A percentile compares a stretch with the other conserved stretches of the same genome.
These are phyloP conservation scores for Pelobates fuscus DNA, from an alignment of 2,113 vertebrate species.

Conservation along the genomic window DNA sequence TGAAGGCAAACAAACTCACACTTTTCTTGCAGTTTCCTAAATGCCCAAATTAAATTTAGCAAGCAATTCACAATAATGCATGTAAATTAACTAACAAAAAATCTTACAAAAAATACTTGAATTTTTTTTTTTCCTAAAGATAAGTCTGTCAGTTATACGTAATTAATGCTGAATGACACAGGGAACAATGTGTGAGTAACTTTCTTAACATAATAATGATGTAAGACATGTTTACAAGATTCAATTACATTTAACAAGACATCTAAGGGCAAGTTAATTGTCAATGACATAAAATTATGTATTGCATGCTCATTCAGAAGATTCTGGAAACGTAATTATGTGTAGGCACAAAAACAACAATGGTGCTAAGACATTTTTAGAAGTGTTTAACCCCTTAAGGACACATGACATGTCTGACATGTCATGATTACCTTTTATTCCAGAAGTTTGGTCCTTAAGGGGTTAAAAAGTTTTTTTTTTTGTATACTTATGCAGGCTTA, in stretches of 20 bases:
- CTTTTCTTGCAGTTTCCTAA: slow-evolving; percentile 47
- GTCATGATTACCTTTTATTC: no score
- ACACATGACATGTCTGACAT: no score
- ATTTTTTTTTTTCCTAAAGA: slow-evolving; percentile 64
- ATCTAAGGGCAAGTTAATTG: slow-evolving; percentile 62
- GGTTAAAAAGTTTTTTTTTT: no score
- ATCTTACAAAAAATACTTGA: slow-evolving; percentile 68
- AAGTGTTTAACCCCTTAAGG: no score
- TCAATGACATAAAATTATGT: slow-evolving; percentile 61
- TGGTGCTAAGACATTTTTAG: no score
- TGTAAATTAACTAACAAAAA: slow-evolving; percentile 71
- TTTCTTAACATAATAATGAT: slow-evolving; percentile 61
- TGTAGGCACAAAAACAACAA: no score
- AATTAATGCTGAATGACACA: slow-evolving; percentile 65
- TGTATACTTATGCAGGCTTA: no score
- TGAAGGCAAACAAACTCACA: slow-evolving; percentile 4
- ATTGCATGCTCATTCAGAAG: no score
- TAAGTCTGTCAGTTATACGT: slow-evolving; percentile 60
- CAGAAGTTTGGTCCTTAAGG: no score
- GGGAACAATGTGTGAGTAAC: slow-evolving; percentile 55
- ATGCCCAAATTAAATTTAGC: slow-evolving; percentile 65
- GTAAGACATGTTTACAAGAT: slow-evolving; percentile 66
- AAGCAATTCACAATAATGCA: slow-evolving; percentile 58
- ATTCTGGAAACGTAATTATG: no score
- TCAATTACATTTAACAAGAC: slow-evolving; percentile 68